Percentiles rank a stretch among this genome's conserved stretches.
phyloP scores from a whole-genome alignment of 2,113 vertebrate genomes.

The Smithornis capensis region DNA sequence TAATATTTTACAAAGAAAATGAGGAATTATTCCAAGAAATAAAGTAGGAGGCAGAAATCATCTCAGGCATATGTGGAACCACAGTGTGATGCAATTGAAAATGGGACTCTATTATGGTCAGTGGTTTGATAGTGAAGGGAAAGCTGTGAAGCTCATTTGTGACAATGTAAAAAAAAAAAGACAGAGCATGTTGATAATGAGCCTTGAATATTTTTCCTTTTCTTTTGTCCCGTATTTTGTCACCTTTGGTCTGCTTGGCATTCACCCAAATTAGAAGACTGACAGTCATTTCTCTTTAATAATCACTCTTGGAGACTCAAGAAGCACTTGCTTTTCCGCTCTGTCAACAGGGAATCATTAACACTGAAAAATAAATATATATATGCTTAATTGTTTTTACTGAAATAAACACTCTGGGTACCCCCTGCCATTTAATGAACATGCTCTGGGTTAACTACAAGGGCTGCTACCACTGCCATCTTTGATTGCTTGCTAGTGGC shows the following conservation, averaged over 20 bases:
- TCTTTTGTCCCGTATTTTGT: neutral
- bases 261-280: conserved; percentile 46
- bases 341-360: conserved; percentile 63
- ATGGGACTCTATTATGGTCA: neutral
- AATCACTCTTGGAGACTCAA: conserved; percentile 51
- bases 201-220: conserved; percentile 7
- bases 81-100: neutral
- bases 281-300: conserved; percentile 63
- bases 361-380: conserved; percentile 34
- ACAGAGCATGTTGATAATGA: neutral
- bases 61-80: neutral
- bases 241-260: conserved; percentile 55
- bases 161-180: neutral
- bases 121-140: neutral
- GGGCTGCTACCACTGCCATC: neutral
- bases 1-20: conserved; percentile 43
- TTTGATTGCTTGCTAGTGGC: conserved; percentile 37
- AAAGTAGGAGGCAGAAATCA: neutral
- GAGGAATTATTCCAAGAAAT: neutral
- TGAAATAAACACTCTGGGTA: conserved; percentile 56
- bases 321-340: conserved; percentile 21
- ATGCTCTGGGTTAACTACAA: conserved; percentile 7
- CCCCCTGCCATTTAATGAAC: conserved; percentile 53
- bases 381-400: conserved; percentile 63
- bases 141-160: neutral